phyloP scores from a whole-genome alignment of 53 echinoderm and acorn worm species.

The Holothuria leucospilota region DNA sequence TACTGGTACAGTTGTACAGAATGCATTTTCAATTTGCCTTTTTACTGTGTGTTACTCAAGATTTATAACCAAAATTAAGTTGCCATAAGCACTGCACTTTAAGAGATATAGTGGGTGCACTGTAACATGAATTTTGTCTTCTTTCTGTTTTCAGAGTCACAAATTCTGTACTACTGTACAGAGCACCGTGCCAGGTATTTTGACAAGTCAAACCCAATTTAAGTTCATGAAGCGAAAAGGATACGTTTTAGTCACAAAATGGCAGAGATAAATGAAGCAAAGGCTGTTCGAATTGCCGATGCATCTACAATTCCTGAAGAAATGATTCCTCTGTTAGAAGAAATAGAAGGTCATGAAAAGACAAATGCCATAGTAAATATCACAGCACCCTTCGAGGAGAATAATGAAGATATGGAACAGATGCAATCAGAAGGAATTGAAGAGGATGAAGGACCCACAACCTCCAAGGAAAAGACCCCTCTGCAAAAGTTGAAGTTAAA shows the following conservation, averaged over 20 bases:
- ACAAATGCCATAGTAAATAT: background rate
- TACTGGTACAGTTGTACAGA: no score
- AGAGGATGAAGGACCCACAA: background rate
- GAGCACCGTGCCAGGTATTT: no score
- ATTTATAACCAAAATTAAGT: no score
- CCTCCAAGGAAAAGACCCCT: background rate
- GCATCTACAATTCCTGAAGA: slow-evolving; percentile 21
- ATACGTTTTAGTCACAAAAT: background rate
- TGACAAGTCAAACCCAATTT: no score
- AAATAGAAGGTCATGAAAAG: slow-evolving; percentile 26
- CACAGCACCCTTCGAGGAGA: background rate
- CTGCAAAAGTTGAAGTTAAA: background rate
- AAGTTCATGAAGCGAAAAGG: no score
- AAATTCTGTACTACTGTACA: no score
- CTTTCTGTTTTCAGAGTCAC: no score
- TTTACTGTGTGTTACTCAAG: no score
- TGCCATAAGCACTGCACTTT: no score
- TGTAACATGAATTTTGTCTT: no score
- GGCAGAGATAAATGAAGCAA: background rate
- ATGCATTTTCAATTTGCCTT: no score
- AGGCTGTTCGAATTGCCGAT: background rate
- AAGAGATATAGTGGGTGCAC: no score
- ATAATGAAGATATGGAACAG: background rate
- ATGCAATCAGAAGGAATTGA: background rate
- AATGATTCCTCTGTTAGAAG: slow-evolving; percentile 33